phyloP scores from a whole-genome alignment of 2,797 vertebrate species.

The Epinephelus awoara region DNA sequence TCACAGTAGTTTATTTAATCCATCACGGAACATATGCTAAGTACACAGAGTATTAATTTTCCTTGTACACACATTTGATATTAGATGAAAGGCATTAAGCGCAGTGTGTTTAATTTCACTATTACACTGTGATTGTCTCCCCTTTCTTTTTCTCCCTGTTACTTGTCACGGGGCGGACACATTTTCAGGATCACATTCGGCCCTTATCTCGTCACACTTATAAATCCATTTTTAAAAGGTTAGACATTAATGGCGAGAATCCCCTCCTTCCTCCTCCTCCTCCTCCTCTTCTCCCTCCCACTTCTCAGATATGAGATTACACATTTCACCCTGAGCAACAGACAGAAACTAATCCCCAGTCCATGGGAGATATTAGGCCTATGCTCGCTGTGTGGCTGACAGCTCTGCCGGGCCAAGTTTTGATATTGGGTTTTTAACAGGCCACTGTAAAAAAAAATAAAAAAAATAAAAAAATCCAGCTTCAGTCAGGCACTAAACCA shows the following conservation, averaged over 20 bases:
- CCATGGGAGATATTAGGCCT: slow-evolving; percentile 68
- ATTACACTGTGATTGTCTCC: slow-evolving; percentile 44
- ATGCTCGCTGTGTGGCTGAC: slow-evolving; percentile 59
- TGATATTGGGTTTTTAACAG: slow-evolving; percentile 76
- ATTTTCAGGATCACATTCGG: slow-evolving; percentile 67
- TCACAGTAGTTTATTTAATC: slow-evolving; percentile 17
- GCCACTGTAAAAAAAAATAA: slow-evolving; percentile 51
- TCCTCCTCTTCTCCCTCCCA: slow-evolving; percentile 52
- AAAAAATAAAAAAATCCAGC: slow-evolving; percentile 38
- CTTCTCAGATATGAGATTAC: slow-evolving; percentile 81
- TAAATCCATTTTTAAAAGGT: slow-evolving; percentile 85
- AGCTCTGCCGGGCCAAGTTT: slow-evolving; percentile 66
- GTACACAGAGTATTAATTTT: slow-evolving; percentile 19
- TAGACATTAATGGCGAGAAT: slow-evolving; percentile 79
- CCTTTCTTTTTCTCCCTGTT: slow-evolving; percentile 27
- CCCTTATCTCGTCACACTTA: slow-evolving; percentile 79
- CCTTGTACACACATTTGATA: slow-evolving; percentile 24
- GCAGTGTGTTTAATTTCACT: slow-evolving; percentile 38
- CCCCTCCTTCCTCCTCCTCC: slow-evolving; percentile 57
- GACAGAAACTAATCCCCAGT: slow-evolving; percentile 81
- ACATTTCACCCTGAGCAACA: slow-evolving; percentile 81
- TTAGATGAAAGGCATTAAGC: slow-evolving; percentile 46
- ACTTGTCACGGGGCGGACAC: slow-evolving; percentile 50
- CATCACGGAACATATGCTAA: slow-evolving; percentile 9
- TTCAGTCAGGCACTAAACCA: slow-evolving; percentile 44